Evolutionary conservation across 2,113 vertebrate species (phyloP).

Genomic region (Charina bottae): DNA sequence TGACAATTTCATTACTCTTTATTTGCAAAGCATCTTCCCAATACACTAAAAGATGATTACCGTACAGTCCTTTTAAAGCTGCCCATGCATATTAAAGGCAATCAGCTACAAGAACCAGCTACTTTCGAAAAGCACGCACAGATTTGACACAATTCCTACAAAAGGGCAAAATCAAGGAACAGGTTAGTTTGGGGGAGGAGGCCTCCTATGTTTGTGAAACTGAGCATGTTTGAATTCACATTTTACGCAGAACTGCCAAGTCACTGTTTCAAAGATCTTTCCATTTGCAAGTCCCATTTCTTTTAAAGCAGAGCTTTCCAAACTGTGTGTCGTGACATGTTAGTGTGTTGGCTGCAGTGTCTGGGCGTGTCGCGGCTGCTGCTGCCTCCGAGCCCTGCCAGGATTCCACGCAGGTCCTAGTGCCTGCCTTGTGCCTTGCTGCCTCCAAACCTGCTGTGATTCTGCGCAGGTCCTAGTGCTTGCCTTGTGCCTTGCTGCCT

Average conservation of each 20-base stretch:
- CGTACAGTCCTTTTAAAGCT: constrained; percentile 12
- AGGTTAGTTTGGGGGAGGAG: not conserved
- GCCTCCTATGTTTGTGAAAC: not conserved
- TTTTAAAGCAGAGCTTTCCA: no score
- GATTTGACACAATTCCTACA: not conserved
- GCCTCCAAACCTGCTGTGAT: no score
- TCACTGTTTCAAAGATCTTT: not conserved
- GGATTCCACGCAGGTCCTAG: no score
- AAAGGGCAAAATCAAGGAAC: not conserved
- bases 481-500: no score
- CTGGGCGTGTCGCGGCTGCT: no score
- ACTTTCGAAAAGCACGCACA: not conserved
- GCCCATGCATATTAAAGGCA: constrained; percentile 30
- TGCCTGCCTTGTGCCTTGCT: no score
- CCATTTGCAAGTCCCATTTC: not conserved
- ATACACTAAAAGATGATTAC: constrained; percentile 13
- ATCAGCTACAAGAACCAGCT: constrained; percentile 1
- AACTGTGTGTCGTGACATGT: no score
- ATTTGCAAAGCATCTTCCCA: constrained; percentile 14
- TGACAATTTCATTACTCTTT: constrained; percentile 8
- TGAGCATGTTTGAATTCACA: not conserved
- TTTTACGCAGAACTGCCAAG: not conserved
- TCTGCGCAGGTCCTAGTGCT: no score
- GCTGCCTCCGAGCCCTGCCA: no score
- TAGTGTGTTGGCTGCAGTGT: no score